Evolutionary conservation across 2,888 invertebrate species (phyloP).

Genomic region (Epistrophe grossulariae): DNA sequence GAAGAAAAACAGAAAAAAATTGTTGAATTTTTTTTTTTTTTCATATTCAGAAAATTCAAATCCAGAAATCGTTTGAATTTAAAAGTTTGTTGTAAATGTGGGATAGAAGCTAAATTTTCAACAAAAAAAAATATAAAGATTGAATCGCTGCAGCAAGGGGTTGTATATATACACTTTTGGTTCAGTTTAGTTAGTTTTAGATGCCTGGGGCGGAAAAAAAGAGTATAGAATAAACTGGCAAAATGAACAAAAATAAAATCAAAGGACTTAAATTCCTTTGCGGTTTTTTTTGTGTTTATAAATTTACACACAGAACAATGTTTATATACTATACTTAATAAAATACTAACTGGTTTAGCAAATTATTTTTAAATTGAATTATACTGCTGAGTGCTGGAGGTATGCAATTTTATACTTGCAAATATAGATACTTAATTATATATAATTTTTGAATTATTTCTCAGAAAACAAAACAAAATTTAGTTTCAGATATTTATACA

Average conservation of each 20-base stretch:
- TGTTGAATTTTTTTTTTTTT: no score
- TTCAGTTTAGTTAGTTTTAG: no score
- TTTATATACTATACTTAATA: neutral
- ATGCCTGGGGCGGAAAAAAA: neutral
- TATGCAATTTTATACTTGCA: no score
- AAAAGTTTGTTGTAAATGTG: neutral
- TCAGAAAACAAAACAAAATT: no score
- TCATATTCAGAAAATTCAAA: constrained; percentile 6
- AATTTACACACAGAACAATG: neutral
- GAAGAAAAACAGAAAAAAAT: neutral
- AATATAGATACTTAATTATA: no score
- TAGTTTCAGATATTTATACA: no score
- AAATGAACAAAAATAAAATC: neutral
- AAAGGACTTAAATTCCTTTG: neutral
- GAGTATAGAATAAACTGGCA: neutral
- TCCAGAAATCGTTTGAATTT: constrained; percentile 14
- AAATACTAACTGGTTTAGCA: neutral
- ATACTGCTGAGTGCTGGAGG: neutral
- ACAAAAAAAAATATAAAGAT: neutral
- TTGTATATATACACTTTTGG: neutral
- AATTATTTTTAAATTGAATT: neutral
- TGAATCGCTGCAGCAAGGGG: neutral
- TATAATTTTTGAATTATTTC: no score
- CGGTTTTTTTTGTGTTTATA: neutral
- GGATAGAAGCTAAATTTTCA: neutral